Conservation (phyloP, 2,888 invertebrate genomes). For the Drosophila meridiana region DNA sequence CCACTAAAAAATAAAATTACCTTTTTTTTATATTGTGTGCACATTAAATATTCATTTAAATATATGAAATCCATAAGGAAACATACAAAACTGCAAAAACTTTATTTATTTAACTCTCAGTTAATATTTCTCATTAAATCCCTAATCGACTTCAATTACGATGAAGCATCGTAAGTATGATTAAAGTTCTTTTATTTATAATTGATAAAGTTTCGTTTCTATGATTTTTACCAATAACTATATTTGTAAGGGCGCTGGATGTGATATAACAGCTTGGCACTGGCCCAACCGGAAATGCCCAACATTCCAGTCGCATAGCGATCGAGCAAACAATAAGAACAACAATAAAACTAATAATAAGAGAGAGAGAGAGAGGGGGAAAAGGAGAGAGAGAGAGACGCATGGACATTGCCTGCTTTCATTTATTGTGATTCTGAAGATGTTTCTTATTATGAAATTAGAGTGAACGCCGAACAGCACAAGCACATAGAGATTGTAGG, state of each 20-base stretch:
- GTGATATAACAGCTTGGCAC: conserved; percentile 5
- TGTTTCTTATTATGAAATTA: conserved; percentile 80
- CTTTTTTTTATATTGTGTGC: no score
- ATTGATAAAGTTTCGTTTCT: background rate
- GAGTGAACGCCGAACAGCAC: conserved; percentile 60
- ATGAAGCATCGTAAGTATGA: background rate
- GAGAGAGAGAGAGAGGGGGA: conserved; percentile 36
- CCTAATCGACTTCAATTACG: background rate
- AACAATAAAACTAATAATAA: conserved; percentile 57
- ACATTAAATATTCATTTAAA: no score
- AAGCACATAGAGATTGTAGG: conserved; percentile 18
- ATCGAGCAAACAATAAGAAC: conserved; percentile 61
- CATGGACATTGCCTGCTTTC: conserved; percentile 49
- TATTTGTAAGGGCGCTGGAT: conserved; percentile 37
- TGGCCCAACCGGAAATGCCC: conserved; percentile 67
- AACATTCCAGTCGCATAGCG: conserved; percentile 68
- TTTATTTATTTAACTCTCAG: no score
- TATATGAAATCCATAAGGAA: no score
- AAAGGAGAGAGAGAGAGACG: conserved; percentile 21
- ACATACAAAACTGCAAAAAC: no score
- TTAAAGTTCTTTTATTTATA: background rate
- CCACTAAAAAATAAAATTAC: no score
- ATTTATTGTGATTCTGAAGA: conserved; percentile 65
- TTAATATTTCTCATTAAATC: background rate
- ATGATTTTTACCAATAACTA: background rate